Conservation (phyloP, 2,113 vertebrate species). For the Stomatorhinus ivindoensis region DNA sequence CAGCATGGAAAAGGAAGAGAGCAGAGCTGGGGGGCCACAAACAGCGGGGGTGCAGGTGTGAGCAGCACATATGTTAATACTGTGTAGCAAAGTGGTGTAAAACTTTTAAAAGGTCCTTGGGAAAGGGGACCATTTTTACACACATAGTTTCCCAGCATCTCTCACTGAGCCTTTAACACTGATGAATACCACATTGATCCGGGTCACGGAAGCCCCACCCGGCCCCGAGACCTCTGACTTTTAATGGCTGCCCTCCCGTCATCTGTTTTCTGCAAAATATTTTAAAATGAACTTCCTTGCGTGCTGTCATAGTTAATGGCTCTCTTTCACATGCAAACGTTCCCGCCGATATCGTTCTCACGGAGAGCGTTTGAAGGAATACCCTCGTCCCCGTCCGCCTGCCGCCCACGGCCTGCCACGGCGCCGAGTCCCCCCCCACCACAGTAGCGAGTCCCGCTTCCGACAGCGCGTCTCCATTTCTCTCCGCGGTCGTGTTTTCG, state of each 20-base stretch:
- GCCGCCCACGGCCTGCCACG: not conserved
- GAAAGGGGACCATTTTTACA: conserved; percentile 11
- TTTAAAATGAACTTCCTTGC: not conserved
- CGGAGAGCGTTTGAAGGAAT: not conserved
- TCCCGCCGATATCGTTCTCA: not conserved
- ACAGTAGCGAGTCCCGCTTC: not conserved
- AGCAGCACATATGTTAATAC: not conserved
- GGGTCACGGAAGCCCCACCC: not conserved
- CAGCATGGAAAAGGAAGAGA: not conserved
- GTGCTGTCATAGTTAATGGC: not conserved
- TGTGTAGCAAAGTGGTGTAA: not conserved
- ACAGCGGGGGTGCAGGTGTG: not conserved
- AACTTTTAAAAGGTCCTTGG: not conserved
- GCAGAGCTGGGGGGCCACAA: not conserved
- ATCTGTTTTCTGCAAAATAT: conserved; percentile 7
- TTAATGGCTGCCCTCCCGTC: not conserved
- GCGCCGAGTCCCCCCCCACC: not conserved
- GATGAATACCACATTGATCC: conserved; percentile 6
- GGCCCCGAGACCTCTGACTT: not conserved
- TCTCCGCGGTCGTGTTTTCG: not conserved
- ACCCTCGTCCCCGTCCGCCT: not conserved
- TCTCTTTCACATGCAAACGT: not conserved
- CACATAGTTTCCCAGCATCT: not conserved
- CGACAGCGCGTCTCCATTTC: not conserved
- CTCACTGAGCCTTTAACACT: not conserved